A percentile compares a stretch with the other conserved stretches of the same genome.
phyloP scores from a whole-genome alignment of 2,888 invertebrate genomes.

The Cenopis cana region DNA sequence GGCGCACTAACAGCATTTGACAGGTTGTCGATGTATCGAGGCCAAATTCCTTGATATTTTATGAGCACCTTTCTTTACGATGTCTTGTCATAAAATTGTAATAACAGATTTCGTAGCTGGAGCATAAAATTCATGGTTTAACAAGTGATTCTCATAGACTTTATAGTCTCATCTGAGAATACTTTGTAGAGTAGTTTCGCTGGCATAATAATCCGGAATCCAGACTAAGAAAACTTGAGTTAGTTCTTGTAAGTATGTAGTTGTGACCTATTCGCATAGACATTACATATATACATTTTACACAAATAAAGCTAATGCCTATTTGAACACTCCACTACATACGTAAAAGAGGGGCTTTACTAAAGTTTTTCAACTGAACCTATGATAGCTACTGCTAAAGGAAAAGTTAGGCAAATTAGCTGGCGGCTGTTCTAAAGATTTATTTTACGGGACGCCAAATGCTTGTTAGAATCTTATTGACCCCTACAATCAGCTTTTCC shows the following conservation, averaged over 20 bases:
- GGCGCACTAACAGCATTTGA: neutral
- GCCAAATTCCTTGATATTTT: slow-evolving; percentile 2
- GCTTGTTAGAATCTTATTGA: neutral
- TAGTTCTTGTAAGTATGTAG: no score
- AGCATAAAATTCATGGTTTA: slow-evolving; percentile 13
- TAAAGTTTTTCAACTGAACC: no score
- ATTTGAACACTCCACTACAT: no score
- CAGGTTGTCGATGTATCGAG: neutral
- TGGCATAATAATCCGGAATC: neutral
- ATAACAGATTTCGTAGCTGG: neutral
- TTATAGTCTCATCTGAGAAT: neutral
- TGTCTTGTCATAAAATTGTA: slow-evolving; percentile 8
- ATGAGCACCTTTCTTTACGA: slow-evolving; percentile 5
- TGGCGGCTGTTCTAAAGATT: no score
- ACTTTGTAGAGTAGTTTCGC: neutral
- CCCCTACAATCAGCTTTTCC: neutral
- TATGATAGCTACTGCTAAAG: neutral
- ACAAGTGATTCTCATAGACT: neutral
- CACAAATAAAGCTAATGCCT: no score
- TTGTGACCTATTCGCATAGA: no score
- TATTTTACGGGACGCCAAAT: no score
- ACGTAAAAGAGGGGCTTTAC: no score
- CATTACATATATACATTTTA: no score
- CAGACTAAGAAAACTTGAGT: no score
- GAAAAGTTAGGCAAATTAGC: no score